Evolutionary conservation across 2,797 vertebrate genomes (phyloP), one percentile per base, ranked within the genome.

Genomic region (Erpetoichthys calabaricus): DNA sequence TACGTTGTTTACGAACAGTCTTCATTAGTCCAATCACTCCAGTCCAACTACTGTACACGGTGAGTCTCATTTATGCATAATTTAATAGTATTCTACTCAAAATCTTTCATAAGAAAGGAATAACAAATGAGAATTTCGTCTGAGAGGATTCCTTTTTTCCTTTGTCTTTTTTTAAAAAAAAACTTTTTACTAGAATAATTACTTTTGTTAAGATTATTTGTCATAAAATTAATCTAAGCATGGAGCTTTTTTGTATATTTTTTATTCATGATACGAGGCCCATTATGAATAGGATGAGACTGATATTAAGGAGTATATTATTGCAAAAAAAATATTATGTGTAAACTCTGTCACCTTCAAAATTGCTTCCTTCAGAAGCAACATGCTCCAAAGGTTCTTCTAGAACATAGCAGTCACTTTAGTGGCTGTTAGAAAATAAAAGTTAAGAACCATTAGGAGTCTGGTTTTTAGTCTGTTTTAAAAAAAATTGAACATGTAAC

Each of bases 21-120:
- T 97, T 99, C 74, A 92, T 94, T 73, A 98, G 96, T 72, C 89
- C 95, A 0, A 94, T 98, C 65, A 99, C 96, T 57, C 93, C 96
- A 56, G 94, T 97, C 73, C 94, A 97, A 80, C 87, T 98, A 44
- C 82, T 99, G 5, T 99, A 98, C 69, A 91, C 96, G 70, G 96
- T 98, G 84, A 81, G 92, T 77, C 68, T 2, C 43, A 57, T 61
- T 50, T 25, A 44, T 47, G 6, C 53, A 56, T 62, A 59, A 60
- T 56, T 65, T 60, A 45, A 58, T 62, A n/a, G 45, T 3, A 45
- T 3, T 42, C 6, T 53, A 42, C 56, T 52, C 60, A 5, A 57
- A 41, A 64, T n/a, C n/a, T n/a, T 25, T 25, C 25, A 25, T 25
- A 25, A 25, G 25, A 25, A 25, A 2, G 25, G 25, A 25, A 2